Conservation (phyloP, 2,888 invertebrate species). For the Nomada ruficornis region DNA sequence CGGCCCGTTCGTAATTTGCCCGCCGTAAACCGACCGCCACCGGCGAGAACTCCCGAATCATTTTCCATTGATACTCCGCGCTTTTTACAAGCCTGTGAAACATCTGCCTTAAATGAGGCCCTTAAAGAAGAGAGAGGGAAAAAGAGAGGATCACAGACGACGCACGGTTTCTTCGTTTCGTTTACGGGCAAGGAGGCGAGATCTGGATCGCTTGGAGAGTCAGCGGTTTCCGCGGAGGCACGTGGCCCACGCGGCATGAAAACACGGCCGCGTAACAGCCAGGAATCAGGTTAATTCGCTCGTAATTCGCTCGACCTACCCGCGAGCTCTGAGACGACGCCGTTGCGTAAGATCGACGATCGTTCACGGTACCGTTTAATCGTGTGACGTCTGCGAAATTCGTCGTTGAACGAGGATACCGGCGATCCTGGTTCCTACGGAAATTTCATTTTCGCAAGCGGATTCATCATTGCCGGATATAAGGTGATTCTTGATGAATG, state of each 20-base stretch:
- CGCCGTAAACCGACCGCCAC: constrained; percentile 20
- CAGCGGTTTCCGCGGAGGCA: constrained; percentile 38
- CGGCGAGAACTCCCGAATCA: constrained; percentile 8
- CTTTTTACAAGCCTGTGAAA: constrained; percentile 7
- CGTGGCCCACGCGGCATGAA: constrained; percentile 26
- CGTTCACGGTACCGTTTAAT: background rate
- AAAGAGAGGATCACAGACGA: too few relatives aligned
- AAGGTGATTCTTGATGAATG: background rate
- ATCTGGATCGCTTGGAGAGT: constrained; percentile 17
- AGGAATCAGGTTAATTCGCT: constrained; percentile 51
- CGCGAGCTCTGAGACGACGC: constrained; percentile 25
- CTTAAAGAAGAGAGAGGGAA: too few relatives aligned
- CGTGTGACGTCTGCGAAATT: background rate
- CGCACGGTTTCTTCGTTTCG: background rate
- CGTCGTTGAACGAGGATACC: background rate
- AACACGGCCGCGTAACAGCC: constrained; percentile 33
- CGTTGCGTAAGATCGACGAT: constrained; percentile 42
- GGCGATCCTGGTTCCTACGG: background rate
- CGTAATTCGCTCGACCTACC: constrained; percentile 42
- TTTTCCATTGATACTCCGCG: background rate
- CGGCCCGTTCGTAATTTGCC: constrained; percentile 20
- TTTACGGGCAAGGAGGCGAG: background rate
- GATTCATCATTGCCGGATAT: background rate
- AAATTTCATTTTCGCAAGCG: background rate
- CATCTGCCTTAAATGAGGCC: background rate